Percentiles rank a stretch among this genome's conserved stretches.
Conservation (phyloP, 2,888 invertebrate species). For the Agonopterix heracliana region DNA sequence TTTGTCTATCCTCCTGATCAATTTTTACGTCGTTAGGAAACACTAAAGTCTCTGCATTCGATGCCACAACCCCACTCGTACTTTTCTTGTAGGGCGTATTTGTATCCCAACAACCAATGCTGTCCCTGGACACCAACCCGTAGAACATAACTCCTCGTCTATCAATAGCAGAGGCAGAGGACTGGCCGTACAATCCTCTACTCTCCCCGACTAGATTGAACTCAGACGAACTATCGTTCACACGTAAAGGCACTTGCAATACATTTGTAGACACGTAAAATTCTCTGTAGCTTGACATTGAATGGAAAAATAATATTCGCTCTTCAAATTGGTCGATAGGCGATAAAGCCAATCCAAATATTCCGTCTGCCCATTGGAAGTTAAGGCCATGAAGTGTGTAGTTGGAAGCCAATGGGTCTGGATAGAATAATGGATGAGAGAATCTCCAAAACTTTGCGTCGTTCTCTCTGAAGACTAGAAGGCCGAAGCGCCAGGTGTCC, state of each 20-base stretch:
- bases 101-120: conserved; percentile 88
- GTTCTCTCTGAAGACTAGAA: conserved; percentile 78
- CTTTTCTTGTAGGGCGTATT: conserved; percentile 79
- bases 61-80: conserved; percentile 79
- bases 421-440: conserved; percentile 81
- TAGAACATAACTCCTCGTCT: conserved; percentile 84
- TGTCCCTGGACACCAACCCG: conserved; percentile 85
- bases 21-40: conserved; percentile 90
- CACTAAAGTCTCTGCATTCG: conserved; percentile 78
- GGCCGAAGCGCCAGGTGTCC: conserved; percentile 82
- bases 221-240: conserved; percentile 44
- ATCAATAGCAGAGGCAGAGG: conserved; percentile 84
- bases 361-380: conserved; percentile 89
- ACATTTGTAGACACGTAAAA: conserved; percentile 83
- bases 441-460: conserved; percentile 78
- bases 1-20: conserved; percentile 81
- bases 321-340: conserved; percentile 71
- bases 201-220: conserved; percentile 62
- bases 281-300: conserved; percentile 88
- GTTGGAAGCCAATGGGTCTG: conserved; percentile 83
- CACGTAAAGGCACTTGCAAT: conserved; percentile 74
- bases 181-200: conserved; percentile 79
- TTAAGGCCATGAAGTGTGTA: conserved; percentile 84
- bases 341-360: conserved; percentile 85
- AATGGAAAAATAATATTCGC: conserved; percentile 84